These are phyloP conservation scores for Gymnoscopelus microlampas DNA, from an alignment of 2,797 vertebrate species.

Conservation along the genomic window DNA sequence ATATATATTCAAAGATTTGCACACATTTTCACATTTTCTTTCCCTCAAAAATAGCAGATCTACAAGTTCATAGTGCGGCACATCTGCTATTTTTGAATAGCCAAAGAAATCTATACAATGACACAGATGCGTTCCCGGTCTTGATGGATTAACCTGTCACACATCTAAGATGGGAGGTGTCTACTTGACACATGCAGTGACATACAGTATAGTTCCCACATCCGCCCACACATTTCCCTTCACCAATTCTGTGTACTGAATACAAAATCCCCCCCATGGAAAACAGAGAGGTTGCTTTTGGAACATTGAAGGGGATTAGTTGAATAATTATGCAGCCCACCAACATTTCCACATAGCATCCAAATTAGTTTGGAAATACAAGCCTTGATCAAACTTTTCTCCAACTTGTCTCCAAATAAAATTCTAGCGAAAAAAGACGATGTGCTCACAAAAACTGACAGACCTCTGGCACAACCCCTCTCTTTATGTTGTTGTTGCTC, in stretches of 20 bases:
- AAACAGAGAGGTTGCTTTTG: conserved; percentile 12
- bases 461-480: conserved; percentile 8
- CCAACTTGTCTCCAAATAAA: conserved; percentile 14
- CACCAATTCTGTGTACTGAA: background rate
- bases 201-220: background rate
- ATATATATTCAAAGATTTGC: too few species aligned
- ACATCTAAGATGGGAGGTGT: conserved; percentile 18
- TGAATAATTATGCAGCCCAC: conserved; percentile 24
- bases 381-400: conserved; percentile 24
- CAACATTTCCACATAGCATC: conserved; percentile 29
- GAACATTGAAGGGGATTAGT: conserved; percentile 22
- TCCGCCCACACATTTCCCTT: background rate
- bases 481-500: conserved; percentile 17
- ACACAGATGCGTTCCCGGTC: too few species aligned
- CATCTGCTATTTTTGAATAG: too few species aligned
- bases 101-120: too few species aligned
- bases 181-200: background rate
- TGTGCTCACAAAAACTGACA: conserved; percentile 8
- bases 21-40: too few species aligned
- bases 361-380: conserved; percentile 15
- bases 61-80: too few species aligned
- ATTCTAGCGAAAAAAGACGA: conserved; percentile 22
- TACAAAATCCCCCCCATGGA: conserved; percentile 5
- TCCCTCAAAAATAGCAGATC: too few species aligned
- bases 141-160: background rate